phyloP scores from a whole-genome alignment of 1,140 invertebrate species.

The Eubasilissa regina region DNA sequence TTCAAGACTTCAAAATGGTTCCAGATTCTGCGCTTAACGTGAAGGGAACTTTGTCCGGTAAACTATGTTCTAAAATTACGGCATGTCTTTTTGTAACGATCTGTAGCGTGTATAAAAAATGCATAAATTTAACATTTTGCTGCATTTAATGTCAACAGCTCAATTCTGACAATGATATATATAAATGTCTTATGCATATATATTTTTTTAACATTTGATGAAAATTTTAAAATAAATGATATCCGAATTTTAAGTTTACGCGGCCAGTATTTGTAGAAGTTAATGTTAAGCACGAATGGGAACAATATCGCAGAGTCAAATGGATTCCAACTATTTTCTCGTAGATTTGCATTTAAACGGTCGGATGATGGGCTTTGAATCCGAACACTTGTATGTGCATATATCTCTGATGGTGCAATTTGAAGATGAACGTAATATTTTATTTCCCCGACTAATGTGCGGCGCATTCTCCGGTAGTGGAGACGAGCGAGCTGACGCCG shows the following conservation, averaged over 20 bases:
- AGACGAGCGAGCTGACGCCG: neutral
- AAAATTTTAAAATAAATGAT: slow-evolving; percentile 11
- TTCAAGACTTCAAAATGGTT: too few species aligned
- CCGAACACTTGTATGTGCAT: neutral
- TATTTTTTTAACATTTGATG: slow-evolving; percentile 38
- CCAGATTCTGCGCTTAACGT: too few species aligned
- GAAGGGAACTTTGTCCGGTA: too few species aligned
- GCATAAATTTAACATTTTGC: too few species aligned
- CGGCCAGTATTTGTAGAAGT: slow-evolving; percentile 49
- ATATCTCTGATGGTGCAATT: slow-evolving; percentile 49
- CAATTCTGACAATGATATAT: neutral
- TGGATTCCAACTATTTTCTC: slow-evolving; percentile 3
- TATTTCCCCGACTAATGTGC: neutral
- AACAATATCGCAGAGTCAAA: slow-evolving; percentile 41
- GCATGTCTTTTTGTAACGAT: neutral
- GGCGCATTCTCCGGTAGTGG: neutral
- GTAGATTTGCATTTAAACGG: neutral
- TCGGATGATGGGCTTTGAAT: neutral
- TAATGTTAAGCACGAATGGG: slow-evolving; percentile 46
- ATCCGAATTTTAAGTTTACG: slow-evolving; percentile 15
- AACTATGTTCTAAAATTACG: too few species aligned
- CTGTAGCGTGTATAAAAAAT: too few species aligned
- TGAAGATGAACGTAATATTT: slow-evolving; percentile 7
- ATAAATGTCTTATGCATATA: slow-evolving; percentile 36
- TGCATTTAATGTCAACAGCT: slow-evolving; percentile 22